A percentile compares a stretch with the other conserved stretches of the same genome.
These are phyloP conservation scores for Acronicta aceris DNA, from an alignment of 2,888 invertebrate genomes.

Conservation along the genomic window DNA sequence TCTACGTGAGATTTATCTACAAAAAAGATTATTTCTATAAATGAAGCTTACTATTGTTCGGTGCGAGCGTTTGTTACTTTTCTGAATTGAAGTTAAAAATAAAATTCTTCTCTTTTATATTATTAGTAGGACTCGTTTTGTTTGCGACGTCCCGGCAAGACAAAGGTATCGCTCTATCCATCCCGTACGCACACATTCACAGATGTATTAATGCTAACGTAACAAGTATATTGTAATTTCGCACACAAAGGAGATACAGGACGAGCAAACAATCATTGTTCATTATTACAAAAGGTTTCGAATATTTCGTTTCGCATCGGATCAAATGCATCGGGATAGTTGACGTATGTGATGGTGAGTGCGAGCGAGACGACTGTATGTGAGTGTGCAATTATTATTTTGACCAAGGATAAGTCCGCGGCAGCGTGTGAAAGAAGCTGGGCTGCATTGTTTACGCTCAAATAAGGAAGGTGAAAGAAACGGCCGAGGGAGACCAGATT, in stretches of 20 bases:
- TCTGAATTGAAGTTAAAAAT: constrained; percentile 89
- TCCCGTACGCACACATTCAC: constrained; percentile 84
- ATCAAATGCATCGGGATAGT: constrained; percentile 85
- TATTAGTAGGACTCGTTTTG: constrained; percentile 87
- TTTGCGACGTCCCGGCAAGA: constrained; percentile 88
- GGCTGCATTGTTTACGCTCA: constrained; percentile 87
- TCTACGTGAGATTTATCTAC: constrained; percentile 87
- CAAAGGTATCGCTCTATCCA: constrained; percentile 88
- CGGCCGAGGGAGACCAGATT: constrained; percentile 74
- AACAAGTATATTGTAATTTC: constrained; percentile 89
- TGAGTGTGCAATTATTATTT: constrained; percentile 87
- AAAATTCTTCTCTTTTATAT: constrained; percentile 88
- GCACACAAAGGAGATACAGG: constrained; percentile 88
- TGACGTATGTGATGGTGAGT: constrained; percentile 78
- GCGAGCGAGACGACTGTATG: constrained; percentile 77
- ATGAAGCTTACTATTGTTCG: constrained; percentile 87
- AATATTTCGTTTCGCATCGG: constrained; percentile 88
- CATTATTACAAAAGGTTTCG: constrained; percentile 89
- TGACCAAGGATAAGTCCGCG: constrained; percentile 88
- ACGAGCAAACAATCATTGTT: constrained; percentile 89
- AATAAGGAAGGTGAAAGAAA: constrained; percentile 86
- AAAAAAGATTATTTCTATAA: constrained; percentile 89
- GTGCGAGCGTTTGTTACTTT: constrained; percentile 86
- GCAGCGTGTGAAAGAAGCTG: constrained; percentile 88
- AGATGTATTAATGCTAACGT: constrained; percentile 82